Evolutionary conservation across 2,113 vertebrate species (phyloP).

Genomic region (Sterrhoptilus dennistouni): DNA sequence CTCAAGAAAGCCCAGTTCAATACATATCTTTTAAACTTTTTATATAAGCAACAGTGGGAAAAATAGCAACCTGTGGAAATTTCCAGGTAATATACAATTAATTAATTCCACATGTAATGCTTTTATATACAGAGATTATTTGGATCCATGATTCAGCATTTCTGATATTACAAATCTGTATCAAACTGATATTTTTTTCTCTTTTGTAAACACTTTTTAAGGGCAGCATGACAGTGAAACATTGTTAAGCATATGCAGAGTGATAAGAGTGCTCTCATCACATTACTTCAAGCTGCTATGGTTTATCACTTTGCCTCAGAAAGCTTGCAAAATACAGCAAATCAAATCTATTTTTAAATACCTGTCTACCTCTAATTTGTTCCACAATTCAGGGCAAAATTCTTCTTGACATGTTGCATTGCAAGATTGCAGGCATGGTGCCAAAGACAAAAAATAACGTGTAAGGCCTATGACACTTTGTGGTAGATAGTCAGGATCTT

Average conservation of each 20-base stretch:
- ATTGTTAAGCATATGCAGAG: not conserved
- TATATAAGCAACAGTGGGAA: not conserved
- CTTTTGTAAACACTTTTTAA: not conserved
- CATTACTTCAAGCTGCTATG: not conserved
- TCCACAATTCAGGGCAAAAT: conserved; percentile 5
- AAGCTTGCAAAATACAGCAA: conserved; percentile 24
- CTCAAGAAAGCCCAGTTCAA: not conserved
- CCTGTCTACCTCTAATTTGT: conserved; percentile 38
- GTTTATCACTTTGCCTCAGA: conserved; percentile 38
- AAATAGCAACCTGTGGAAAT: not conserved
- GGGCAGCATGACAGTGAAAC: not conserved
- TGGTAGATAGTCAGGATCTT: not conserved
- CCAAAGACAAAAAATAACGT: not conserved
- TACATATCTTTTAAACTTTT: not conserved
- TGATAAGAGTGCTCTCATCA: not conserved
- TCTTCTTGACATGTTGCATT: not conserved
- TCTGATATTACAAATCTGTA: not conserved
- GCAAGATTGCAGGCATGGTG: not conserved
- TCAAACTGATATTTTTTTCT: not conserved
- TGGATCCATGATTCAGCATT: not conserved
- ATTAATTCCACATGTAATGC: not conserved
- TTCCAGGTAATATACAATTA: not conserved
- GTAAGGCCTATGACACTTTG: accelerated
- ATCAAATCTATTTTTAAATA: conserved; percentile 53
- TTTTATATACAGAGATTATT: not conserved